Evolutionary conservation across 1,140 invertebrate genomes (phyloP), one percentile per base, ranked within the genome.

Genomic region (Drosophila azteca): DNA sequence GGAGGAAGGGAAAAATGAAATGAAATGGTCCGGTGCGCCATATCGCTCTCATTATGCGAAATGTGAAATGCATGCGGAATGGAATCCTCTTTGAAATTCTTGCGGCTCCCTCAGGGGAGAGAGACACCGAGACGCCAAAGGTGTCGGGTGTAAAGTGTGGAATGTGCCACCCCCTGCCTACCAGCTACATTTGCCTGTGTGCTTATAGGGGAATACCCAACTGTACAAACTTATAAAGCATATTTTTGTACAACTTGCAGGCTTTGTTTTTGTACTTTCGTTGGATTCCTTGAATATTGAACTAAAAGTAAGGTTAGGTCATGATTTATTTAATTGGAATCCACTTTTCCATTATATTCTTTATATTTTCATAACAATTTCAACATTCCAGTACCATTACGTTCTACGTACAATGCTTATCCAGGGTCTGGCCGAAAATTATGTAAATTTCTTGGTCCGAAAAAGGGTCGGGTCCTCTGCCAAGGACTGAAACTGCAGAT

Each of bases 31-130:
- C n/a, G 60, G 17, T 7, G 41, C 22, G 65, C 66, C 53, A 82
- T 83, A 81, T 81, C 79, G 59, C 51, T 48, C 68, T 81, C 68
- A 81, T 81, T 81, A 83, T 82, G 79, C 74, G 76, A 82, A 81
- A 50, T 69, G 67, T 58, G 67, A 58, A 69, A 69, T 69, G 67
- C 64, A 69, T 50, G 66, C 51, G 64, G 44, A 48, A 11, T 45
- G 64, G 44, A 48, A 11, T 45, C 44, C 39, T 17, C 65, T 58
- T 69, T 58, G 65, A 58, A 69, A 69, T 50, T 43, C 67, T 43
- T 69, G 13, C 11, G 5, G 43, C 6, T 68, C 64, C 66, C 66
- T 15, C 5, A 9, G 35, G 66, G 24, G 22, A 41, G 2, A 26
- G 22, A 41, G 1, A 26, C 5, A 3, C 50, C 39, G 11, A 51